Evolutionary conservation across 1,140 invertebrate species (phyloP).

Genomic region (Trissolcus basalis): DNA sequence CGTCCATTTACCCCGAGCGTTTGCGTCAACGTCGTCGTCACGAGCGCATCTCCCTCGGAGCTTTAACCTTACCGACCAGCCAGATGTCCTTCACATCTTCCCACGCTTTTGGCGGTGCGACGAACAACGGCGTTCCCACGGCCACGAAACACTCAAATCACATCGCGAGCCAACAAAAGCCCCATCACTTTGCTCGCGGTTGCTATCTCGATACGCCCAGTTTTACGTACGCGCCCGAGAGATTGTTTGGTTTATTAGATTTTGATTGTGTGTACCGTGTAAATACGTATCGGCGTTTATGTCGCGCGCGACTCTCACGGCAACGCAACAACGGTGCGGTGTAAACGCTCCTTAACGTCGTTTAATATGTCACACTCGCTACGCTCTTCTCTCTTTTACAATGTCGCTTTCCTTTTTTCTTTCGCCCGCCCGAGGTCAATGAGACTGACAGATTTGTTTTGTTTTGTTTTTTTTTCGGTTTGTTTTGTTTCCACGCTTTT

Average conservation of each 20-base stretch:
- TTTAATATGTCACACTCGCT: too few species aligned
- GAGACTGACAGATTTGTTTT: too few species aligned
- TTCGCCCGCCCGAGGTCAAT: too few species aligned
- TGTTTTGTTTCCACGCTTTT: too few species aligned
- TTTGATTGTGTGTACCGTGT: conserved; percentile 4
- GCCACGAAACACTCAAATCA: neutral
- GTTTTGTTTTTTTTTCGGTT: too few species aligned
- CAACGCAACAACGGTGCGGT: neutral
- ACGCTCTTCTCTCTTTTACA: too few species aligned
- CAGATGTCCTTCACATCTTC: too few species aligned
- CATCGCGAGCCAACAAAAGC: conserved; percentile 8
- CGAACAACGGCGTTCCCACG: neutral
- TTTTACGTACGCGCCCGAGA: conserved; percentile 19
- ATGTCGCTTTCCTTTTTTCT: too few species aligned
- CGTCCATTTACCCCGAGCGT: too few species aligned
- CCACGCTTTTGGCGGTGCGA: too few species aligned
- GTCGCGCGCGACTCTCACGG: neutral
- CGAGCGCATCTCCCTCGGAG: too few species aligned
- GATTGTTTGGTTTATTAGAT: conserved; percentile 32
- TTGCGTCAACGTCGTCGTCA: neutral
- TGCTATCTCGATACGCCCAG: conserved; percentile 45
- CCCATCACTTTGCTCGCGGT: conserved; percentile 18
- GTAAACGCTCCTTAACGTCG: conserved; percentile 12
- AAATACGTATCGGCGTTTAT: conserved; percentile 11
- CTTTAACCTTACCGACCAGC: too few species aligned